Conservation (phyloP, 2,888 invertebrate genomes). For the Cantharis nigra region DNA sequence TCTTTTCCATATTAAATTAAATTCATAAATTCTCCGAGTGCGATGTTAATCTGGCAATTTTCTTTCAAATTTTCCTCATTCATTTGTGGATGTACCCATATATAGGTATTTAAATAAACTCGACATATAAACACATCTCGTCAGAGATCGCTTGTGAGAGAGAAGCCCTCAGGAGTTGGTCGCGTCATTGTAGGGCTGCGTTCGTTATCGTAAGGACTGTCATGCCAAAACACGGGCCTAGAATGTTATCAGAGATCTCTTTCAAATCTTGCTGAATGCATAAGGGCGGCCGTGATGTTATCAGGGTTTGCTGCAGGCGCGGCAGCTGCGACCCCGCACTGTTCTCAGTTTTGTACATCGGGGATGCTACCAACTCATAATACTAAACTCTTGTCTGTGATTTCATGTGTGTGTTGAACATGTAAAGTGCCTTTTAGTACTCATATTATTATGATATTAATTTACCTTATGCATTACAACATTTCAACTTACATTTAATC, state of each 20-base stretch:
- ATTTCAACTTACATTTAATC: not conserved
- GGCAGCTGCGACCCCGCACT: constrained; percentile 49
- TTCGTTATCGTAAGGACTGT: constrained; percentile 57
- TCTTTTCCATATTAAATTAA: not conserved
- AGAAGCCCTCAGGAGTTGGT: constrained; percentile 35
- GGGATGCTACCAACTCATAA: constrained; percentile 17
- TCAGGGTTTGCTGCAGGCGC: constrained; percentile 53
- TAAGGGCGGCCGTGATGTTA: constrained; percentile 57
- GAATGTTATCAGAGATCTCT: constrained; percentile 59
- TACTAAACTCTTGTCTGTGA: constrained; percentile 19
- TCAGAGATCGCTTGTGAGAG: constrained; percentile 32
- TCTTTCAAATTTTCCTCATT: constrained; percentile 3
- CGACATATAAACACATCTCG: constrained; percentile 32
- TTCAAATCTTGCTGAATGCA: constrained; percentile 59
- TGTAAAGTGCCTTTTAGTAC: constrained; percentile 27
- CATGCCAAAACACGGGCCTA: constrained; percentile 59
- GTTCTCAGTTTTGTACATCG: constrained; percentile 14
- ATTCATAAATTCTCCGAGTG: not conserved
- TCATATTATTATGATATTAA: constrained; percentile 22
- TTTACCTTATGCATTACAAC: constrained; percentile 1
- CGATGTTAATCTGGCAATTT: not conserved
- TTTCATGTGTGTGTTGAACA: constrained; percentile 27
- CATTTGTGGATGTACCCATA: not conserved
- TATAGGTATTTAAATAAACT: constrained; percentile 24
- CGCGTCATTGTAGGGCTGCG: constrained; percentile 40